Percentiles rank a stretch among this genome's conserved stretches.
Evolutionary conservation across 2,888 invertebrate genomes (phyloP).

Genomic region (Muscina levida): DNA sequence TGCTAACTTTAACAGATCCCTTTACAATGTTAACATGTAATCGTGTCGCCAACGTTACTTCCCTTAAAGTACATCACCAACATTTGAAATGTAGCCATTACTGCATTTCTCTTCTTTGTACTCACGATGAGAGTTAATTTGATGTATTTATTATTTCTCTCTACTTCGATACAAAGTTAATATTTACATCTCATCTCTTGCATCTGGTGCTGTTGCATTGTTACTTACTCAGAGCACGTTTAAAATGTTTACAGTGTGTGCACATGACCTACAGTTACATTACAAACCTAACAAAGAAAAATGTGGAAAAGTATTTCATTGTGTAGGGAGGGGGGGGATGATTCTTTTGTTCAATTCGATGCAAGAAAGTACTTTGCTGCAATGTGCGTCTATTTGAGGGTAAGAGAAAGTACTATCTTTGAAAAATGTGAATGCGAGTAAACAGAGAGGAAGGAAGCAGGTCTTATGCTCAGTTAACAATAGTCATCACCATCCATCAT

Average conservation of each 20-base stretch:
- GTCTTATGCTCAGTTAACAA: too few relatives aligned
- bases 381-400: background rate
- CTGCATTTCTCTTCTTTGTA: too few relatives aligned
- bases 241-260: background rate
- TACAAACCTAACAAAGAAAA: background rate
- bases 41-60: constrained; percentile 3
- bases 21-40: background rate
- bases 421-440: background rate
- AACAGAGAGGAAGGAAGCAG: background rate
- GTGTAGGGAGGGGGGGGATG: background rate
- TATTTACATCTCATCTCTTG: background rate
- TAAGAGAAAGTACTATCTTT: background rate
- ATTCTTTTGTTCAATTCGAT: too few relatives aligned
- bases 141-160: too few relatives aligned
- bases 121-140: too few relatives aligned
- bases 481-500: too few relatives aligned
- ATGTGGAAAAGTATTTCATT: background rate
- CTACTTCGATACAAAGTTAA: too few relatives aligned
- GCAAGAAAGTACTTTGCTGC: too few relatives aligned
- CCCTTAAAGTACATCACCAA: constrained; percentile 32
- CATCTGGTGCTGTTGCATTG: background rate
- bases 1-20: too few relatives aligned
- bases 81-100: constrained; percentile 16
- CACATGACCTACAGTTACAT: constrained; percentile 7
- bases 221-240: too few relatives aligned